Percentiles rank a stretch among this genome's conserved stretches.
These are phyloP conservation scores for Phaenicophaeus curvirostris DNA, from an alignment of 2,797 vertebrate species.

Conservation along the genomic window DNA sequence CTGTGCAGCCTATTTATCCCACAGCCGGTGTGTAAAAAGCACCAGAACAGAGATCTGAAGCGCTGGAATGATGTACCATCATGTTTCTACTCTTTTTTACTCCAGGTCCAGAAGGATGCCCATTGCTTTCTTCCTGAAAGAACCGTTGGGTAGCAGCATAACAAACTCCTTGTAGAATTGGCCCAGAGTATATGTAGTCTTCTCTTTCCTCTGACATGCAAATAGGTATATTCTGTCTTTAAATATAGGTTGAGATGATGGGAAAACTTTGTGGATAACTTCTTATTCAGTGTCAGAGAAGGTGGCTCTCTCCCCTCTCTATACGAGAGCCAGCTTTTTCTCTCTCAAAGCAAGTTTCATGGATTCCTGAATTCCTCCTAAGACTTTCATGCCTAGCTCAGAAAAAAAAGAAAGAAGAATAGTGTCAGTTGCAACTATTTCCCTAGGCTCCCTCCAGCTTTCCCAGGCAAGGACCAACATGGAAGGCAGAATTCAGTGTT, in stretches of 20 bases:
- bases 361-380: background rate
- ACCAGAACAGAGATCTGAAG: background rate
- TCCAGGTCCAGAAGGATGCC: background rate
- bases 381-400: background rate
- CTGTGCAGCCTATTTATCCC: background rate
- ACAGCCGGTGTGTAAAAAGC: background rate
- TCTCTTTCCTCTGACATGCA: background rate
- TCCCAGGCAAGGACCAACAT: background rate
- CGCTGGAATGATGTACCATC: background rate
- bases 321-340: background rate
- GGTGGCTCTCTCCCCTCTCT: background rate
- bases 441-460: background rate
- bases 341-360: background rate
- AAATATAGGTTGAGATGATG: background rate
- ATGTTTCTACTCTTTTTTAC: background rate
- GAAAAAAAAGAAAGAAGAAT: background rate
- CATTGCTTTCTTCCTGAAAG: background rate
- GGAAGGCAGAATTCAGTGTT: background rate
- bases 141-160: background rate
- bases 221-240: background rate
- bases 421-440: background rate
- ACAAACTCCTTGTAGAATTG: background rate
- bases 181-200: background rate
- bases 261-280: background rate
- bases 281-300: background rate